Evolutionary conservation across 2,113 vertebrate genomes (phyloP).

Genomic region (Scalopus aquaticus): DNA sequence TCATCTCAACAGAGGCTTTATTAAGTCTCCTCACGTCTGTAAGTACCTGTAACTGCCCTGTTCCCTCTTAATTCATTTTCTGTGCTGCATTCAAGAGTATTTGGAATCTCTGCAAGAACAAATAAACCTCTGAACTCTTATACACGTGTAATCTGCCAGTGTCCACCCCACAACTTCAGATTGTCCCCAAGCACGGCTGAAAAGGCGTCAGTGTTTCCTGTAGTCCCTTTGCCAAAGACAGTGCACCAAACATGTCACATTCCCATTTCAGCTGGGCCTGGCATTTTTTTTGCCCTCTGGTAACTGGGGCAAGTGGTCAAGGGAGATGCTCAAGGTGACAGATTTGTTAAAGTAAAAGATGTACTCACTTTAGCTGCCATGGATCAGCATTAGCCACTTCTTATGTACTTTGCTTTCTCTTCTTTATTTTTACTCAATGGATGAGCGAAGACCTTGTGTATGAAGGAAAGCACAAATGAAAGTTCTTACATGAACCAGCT

Average conservation of each 20-base stretch:
- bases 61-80: constrained; percentile 65
- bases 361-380: neutral
- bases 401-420: neutral
- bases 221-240: constrained; percentile 72
- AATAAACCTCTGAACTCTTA: constrained; percentile 65
- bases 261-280: neutral
- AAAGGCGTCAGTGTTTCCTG: constrained; percentile 54
- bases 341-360: constrained; percentile 47
- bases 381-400: neutral
- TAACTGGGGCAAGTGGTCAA: constrained; percentile 51
- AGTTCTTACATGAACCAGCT: neutral
- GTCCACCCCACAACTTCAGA: constrained; percentile 54
- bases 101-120: constrained; percentile 71
- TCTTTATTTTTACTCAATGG: neutral
- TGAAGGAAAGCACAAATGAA: neutral
- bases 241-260: constrained; percentile 17
- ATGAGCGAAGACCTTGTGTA: neutral
- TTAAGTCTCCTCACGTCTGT: constrained; percentile 62
- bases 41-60: constrained; percentile 54
- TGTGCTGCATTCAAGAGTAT: constrained; percentile 36
- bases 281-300: constrained; percentile 6
- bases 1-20: constrained; percentile 38
- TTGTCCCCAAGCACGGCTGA: neutral
- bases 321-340: constrained; percentile 60
- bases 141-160: constrained; percentile 57